phyloP scores from a whole-genome alignment of 2,797 vertebrate genomes.

The Ctenochaetus hawaiiensis region DNA sequence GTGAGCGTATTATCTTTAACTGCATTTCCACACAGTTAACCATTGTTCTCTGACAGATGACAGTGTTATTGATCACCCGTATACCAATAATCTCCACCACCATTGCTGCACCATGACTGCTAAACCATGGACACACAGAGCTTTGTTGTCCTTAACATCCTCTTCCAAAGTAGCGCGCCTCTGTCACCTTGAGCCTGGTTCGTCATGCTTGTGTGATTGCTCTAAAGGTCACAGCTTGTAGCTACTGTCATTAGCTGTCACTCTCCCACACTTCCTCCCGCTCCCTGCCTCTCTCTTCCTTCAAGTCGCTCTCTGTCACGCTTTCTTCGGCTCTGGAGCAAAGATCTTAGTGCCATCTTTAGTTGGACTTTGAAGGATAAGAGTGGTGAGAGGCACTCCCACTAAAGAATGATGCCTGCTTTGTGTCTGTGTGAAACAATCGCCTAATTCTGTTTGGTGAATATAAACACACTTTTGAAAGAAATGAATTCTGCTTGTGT shows the following conservation, averaged over 20 bases:
- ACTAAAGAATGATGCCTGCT: conserved; percentile 31
- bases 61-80: conserved; percentile 48
- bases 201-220: conserved; percentile 87
- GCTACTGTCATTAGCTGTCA: conserved; percentile 90
- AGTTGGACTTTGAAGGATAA: conserved; percentile 82
- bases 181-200: conserved; percentile 84
- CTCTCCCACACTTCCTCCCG: conserved; percentile 73
- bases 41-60: conserved; percentile 31
- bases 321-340: conserved; percentile 71
- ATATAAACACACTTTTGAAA: conserved; percentile 41
- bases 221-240: conserved; percentile 88
- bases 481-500: conserved; percentile 25
- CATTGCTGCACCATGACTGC: conserved; percentile 47
- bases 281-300: conserved; percentile 69
- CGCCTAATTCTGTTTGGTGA: conserved; percentile 29
- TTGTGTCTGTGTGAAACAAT: conserved; percentile 24
- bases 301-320: conserved; percentile 77
- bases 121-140: conserved; percentile 55
- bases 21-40: conserved; percentile 26
- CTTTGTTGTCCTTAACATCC: conserved; percentile 64
- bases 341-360: conserved; percentile 81
- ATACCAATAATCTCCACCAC: conserved; percentile 56
- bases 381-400: conserved; percentile 58
- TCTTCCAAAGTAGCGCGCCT: conserved; percentile 61
- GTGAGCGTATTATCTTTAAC: conserved; percentile 25